Base-by-base conservation (phyloP, 1,140 invertebrate genomes). In the Tetragonula clypearis region DNA sequence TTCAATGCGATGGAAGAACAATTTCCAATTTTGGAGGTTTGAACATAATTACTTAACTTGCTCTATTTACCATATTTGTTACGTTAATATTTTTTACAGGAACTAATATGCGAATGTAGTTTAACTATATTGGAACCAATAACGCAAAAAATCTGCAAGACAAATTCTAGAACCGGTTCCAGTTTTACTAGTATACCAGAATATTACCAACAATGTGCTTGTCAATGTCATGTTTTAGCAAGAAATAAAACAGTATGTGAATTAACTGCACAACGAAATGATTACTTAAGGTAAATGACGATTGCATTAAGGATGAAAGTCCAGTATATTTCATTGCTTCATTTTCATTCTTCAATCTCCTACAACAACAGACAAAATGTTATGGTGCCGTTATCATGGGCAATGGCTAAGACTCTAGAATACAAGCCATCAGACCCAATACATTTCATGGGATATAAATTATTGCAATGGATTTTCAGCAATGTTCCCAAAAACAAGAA, bases 331-430 rank as follows among this genome's bases (percentile, higher is more conserved):
- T 49, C 49, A 75, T 4, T 49, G 14, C 15, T 55, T 53, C 6
- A 65, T 53, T 58, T 65, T 78, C n/a, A 76, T 72, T 56, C 17
- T 41, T 19, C 26, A 41, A 58, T 41, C 35, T 21, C 15, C 2
- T 68, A 11, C 19, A n/a, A 11, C 19, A n/a, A 62, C 69, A 93
- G 92, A 69, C 68, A 89, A 80, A 88, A 90, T 73, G 26, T 91
- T 19, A 87, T 93, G 86, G 69, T 82, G 15, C 90, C 91, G 23
- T 60, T 93, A n/a, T 72, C 88, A 26, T 93, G 91, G 92, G 91
- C 90, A 19, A 55, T 92, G 62, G 84, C 71, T n/a, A 89, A 73
- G 86, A 74, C 74, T 62, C 82, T 90, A 55, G 76, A 84, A 30
- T 90, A 88, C 60, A 79, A 80, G 49, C 90, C 92, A 66, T 81